Base-by-base conservation (phyloP, 1,140 invertebrate genomes). In the Lethrus apterus region DNA sequence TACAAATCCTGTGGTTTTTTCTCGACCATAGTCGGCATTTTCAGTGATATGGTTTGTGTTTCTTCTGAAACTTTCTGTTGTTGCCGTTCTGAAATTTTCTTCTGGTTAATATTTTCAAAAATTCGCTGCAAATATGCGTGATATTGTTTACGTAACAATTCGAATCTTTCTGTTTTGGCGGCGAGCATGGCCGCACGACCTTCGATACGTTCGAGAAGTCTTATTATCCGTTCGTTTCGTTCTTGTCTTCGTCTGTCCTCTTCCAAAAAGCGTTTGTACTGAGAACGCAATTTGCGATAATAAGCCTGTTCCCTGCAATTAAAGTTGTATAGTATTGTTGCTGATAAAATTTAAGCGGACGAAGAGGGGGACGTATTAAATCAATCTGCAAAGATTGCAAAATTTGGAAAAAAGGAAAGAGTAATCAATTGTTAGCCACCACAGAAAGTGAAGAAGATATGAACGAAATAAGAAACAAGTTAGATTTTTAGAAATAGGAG, bases 231-330 rank as follows among this genome's bases (percentile, higher is more conserved):
- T 45, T 74, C 70, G 60, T 79, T 81, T 14, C 77, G 67, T 51
- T 78, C 72, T 45, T 77, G 75, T 40, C 77, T 68, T 11, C 64
- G 59, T 33, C 63, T 62, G 51, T 80, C 75, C 56, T 78, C 75
- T 48, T 79, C 76, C 36, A 80, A 58, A 60, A 79, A 79, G 19
- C 71, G 67, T 33, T 77, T 74, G 54, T 80, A 80, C 54, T 74
- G 72, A 34, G 72, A 64, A 42, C 73, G 65, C 13, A 76, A 61
- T 52, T 69, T 74, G 48, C 71, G 71, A 26, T 58, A 62, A 42
- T 64, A 45, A 7, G 47, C 36, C 50, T 63, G 57, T 44, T 64
- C 55, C 24, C 64, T 64, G 23, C 4, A n/a, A 17, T 5, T 7
- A 17, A 29, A 42, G n/a, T n/a, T n/a, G n/a, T n/a, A n/a, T n/a